Evolutionary conservation across 2,113 vertebrate species (phyloP), one percentile per base, ranked within the genome.

Genomic region (Acrocephalus kingi): DNA sequence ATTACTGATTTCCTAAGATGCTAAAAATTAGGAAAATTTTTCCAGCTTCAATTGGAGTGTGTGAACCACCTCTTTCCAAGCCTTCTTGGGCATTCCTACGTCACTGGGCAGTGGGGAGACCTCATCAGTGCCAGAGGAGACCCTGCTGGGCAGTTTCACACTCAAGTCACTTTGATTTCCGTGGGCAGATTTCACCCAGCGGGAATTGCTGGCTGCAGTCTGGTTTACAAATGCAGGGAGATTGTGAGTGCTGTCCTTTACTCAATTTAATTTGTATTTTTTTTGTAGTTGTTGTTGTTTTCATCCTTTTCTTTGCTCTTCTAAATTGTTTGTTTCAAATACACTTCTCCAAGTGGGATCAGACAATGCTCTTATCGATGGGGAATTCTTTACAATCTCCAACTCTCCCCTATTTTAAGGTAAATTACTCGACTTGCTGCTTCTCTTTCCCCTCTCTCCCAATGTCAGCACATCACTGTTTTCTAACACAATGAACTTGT

Each of bases 61-160:
- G 16, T 75, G 48, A 93, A 35, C 20, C 39, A 49, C 10, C 5
- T 48, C n/a, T 86, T 69, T 16, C 43, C 89, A 85, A 83, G 25
- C 7, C 27, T 49, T 16, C 7, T 84, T n/a, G 20, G 15, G 9
- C 45, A 56, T 58, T 25, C 20, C 54, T 54, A 4, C 62, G 6
- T 77, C 56, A 24, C 64, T 23, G 2, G 12, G 77, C 48, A 59
- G 16, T 7, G 69, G 76, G 94, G 95, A 89, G 17, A 30, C 27
- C 16, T 39, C 1, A 0, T 3, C 48, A 45, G 41, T 45, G 83
- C 69, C 87, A 81, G 83, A 45, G 80, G 24, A 64, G 84, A 33
- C 30, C 89, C 91, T 2, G 4, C 91, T 64, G 89, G 43, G 94
- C 95, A 94, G 95, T 95, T 97, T 96, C 76, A 94, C 93, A 84